Percentiles rank a stretch among this genome's conserved stretches.
phyloP scores from a whole-genome alignment of 2,888 invertebrate genomes.

The Gastrophysa polygoni region DNA sequence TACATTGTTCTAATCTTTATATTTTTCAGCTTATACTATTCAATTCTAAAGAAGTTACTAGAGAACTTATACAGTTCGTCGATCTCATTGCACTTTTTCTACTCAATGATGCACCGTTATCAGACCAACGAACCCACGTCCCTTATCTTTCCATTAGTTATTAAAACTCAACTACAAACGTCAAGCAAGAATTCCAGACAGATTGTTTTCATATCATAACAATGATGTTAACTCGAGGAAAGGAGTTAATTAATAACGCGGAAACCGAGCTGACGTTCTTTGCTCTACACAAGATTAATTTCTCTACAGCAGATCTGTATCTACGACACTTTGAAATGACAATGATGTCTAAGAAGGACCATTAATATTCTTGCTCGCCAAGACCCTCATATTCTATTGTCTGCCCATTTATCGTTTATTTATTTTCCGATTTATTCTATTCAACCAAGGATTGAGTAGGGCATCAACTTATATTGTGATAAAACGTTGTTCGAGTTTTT shows the following conservation, averaged over 20 bases:
- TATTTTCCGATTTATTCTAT: neutral
- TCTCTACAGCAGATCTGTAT: constrained; percentile 46
- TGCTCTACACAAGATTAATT: constrained; percentile 43
- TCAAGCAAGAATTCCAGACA: constrained; percentile 20
- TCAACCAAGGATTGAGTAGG: too few species aligned
- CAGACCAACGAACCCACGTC: too few species aligned
- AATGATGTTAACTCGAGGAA: constrained; percentile 42
- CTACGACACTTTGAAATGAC: constrained; percentile 48
- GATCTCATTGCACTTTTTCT: too few species aligned
- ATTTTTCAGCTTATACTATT: too few species aligned
- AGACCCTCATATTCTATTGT: constrained; percentile 30
- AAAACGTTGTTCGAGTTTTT: too few species aligned
- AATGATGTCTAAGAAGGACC: constrained; percentile 47
- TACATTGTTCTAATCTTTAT: too few species aligned
- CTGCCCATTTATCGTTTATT: neutral
- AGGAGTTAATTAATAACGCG: constrained; percentile 45
- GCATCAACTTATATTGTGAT: too few species aligned
- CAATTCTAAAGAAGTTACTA: too few species aligned
- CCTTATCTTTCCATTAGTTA: too few species aligned
- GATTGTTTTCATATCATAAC: constrained; percentile 39
- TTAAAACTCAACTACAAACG: neutral
- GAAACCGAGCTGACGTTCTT: constrained; percentile 42
- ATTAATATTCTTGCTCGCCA: constrained; percentile 42
- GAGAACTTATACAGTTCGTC: too few species aligned
- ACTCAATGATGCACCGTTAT: too few species aligned